Evolutionary conservation across 2,888 invertebrate genomes (phyloP).

Genomic region (Tenthredo distinguenda): DNA sequence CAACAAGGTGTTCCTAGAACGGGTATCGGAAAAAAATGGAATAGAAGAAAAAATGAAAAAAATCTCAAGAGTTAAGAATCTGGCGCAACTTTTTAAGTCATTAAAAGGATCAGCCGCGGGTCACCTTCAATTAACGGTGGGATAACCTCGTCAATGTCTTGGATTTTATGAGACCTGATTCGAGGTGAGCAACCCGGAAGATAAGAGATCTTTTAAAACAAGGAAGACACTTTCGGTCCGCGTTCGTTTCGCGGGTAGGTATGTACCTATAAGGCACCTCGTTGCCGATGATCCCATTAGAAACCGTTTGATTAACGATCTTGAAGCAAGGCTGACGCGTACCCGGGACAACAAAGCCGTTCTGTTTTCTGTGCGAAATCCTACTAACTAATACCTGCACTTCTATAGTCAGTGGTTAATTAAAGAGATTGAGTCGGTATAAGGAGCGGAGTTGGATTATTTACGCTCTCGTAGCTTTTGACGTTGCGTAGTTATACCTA

Average conservation of each 20-base stretch:
- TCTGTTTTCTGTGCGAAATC: background rate
- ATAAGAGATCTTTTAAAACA: constrained; percentile 35
- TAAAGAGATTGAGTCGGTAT: constrained; percentile 31
- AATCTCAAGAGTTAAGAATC: background rate
- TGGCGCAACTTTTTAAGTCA: background rate
- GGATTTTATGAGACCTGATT: background rate
- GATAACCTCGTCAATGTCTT: constrained; percentile 44
- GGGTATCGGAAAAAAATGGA: background rate
- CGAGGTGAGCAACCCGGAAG: constrained; percentile 32
- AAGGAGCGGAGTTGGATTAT: constrained; percentile 14
- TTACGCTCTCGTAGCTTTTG: constrained; percentile 11
- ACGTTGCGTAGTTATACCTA: background rate
- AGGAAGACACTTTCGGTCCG: constrained; percentile 37
- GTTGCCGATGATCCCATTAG: constrained; percentile 46
- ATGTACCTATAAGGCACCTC: background rate
- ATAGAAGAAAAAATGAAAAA: background rate
- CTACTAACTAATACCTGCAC: background rate
- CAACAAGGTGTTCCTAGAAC: background rate
- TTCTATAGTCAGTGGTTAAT: constrained; percentile 11
- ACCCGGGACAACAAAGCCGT: constrained; percentile 17
- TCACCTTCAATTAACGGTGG: constrained; percentile 21
- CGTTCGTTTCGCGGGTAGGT: background rate
- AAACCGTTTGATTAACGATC: constrained; percentile 47
- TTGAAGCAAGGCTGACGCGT: constrained; percentile 17
- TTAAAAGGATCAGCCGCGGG: constrained; percentile 20